These are phyloP conservation scores for Temnothorax unifasciatus DNA, from an alignment of 2,888 invertebrate species.

Conservation along the genomic window DNA sequence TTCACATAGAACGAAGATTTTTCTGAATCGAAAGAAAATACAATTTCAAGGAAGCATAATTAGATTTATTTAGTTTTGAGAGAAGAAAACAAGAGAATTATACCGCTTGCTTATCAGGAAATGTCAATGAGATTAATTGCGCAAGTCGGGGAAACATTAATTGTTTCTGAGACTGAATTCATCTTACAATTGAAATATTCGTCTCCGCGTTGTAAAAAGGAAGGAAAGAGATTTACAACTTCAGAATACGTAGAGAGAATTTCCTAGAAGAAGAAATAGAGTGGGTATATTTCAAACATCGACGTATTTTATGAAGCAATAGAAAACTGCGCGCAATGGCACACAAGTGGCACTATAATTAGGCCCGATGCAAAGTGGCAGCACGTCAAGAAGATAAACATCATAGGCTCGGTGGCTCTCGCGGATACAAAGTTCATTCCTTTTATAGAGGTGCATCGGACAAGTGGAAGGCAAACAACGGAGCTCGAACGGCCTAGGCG, in stretches of 20 bases:
- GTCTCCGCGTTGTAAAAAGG: background rate
- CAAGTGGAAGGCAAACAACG: slow-evolving; percentile 17
- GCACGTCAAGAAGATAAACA: slow-evolving; percentile 28
- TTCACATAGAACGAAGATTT: background rate
- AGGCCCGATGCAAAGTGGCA: slow-evolving; percentile 13
- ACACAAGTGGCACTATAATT: slow-evolving; percentile 25
- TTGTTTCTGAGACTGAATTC: slow-evolving; percentile 4
- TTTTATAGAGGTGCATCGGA: slow-evolving; percentile 23
- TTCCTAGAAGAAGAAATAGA: background rate
- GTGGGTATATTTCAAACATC: background rate
- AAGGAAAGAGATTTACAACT: background rate
- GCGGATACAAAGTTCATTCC: slow-evolving; percentile 43
- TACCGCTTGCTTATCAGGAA: slow-evolving; percentile 10
- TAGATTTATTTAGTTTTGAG: background rate
- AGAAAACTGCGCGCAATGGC: slow-evolving; percentile 6
- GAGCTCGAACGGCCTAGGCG: background rate
- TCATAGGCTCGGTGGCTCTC: background rate
- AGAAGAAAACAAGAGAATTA: slow-evolving; percentile 16
- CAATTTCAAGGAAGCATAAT: background rate
- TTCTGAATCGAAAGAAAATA: background rate
- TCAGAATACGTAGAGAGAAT: background rate
- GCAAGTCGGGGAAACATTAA: slow-evolving; percentile 5
- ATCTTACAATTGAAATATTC: slow-evolving; percentile 5
- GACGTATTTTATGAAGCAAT: background rate
- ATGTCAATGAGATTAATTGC: slow-evolving; percentile 16